A percentile compares a stretch with the other conserved stretches of the same genome.
Evolutionary conservation across 2,797 vertebrate species (phyloP).

Genomic region (Lepilemur ruficaudatus): DNA sequence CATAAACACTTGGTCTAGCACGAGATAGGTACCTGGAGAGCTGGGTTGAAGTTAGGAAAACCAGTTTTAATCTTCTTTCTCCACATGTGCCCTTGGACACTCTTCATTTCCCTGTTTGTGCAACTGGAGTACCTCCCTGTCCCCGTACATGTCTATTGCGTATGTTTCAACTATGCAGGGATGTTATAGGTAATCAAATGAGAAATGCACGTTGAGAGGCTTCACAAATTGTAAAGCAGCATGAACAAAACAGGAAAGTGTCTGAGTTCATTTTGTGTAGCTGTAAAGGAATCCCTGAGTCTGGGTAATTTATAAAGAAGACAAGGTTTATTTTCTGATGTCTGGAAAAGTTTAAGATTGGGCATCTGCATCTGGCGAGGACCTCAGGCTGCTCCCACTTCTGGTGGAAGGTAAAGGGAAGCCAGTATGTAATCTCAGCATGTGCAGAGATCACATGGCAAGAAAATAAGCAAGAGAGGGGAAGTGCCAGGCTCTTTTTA

Average conservation of each 20-base stretch:
- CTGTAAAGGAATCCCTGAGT: neutral
- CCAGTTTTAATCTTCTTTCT: neutral
- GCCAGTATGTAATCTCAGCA: neutral
- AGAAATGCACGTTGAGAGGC: constrained; percentile 19
- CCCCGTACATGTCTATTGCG: neutral
- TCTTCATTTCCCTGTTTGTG: neutral
- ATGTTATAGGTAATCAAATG: constrained; percentile 38
- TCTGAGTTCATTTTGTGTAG: neutral
- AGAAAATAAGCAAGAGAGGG: neutral
- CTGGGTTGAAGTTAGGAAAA: constrained; percentile 1
- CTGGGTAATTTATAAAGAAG: neutral
- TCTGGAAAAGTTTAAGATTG: neutral
- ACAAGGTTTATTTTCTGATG: neutral
- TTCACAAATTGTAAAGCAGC: constrained; percentile 34
- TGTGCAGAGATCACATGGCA: neutral
- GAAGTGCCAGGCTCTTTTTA: neutral
- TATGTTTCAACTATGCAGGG: neutral
- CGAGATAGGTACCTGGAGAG: neutral
- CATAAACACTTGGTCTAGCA: neutral
- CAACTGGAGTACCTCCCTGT: neutral
- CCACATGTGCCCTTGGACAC: neutral
- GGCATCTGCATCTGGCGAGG: neutral
- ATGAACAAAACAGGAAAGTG: neutral
- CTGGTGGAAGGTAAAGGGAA: neutral
- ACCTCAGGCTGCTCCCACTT: neutral